These are phyloP conservation scores for Setipinna tenuifilis DNA, from an alignment of 2,797 vertebrate species.

Conservation along the genomic window DNA sequence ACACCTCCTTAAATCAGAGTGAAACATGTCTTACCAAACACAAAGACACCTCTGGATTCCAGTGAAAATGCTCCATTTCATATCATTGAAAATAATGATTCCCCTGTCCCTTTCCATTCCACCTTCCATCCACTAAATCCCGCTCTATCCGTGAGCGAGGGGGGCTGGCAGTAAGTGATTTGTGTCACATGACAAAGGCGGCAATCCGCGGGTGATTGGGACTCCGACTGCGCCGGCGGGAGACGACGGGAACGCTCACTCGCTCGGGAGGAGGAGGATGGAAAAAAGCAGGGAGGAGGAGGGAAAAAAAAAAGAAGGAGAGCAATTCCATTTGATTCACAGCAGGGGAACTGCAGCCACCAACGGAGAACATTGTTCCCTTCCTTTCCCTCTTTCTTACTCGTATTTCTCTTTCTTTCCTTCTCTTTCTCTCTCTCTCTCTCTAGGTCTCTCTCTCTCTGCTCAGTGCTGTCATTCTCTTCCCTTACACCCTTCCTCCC, in stretches of 20 bases:
- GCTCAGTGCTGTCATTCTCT: background rate
- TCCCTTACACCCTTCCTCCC: background rate
- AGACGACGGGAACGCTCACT: no score
- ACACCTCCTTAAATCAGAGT: background rate
- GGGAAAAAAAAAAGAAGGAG: background rate
- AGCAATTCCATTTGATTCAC: conserved; percentile 30
- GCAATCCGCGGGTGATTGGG: conserved; percentile 29
- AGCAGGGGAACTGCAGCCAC: conserved; percentile 29
- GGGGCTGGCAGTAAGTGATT: conserved; percentile 36
- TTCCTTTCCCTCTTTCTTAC: background rate
- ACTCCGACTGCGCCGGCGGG: background rate
- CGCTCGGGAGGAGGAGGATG: no score
- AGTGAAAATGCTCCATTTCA: conserved; percentile 17
- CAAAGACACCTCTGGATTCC: background rate
- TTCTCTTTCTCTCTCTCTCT: background rate
- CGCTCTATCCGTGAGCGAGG: background rate
- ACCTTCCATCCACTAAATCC: conserved; percentile 6
- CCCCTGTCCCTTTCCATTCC: background rate
- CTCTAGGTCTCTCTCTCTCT: background rate
- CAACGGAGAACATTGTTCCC: background rate
- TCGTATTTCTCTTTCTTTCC: background rate
- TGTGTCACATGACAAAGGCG: conserved; percentile 34
- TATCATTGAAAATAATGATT: conserved; percentile 26
- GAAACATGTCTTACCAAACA: background rate
- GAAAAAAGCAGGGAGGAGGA: no score